A percentile compares a stretch with the other conserved stretches of the same genome.
Conservation (phyloP, 2,113 vertebrate genomes). For the Opisthocomus hoazin region DNA sequence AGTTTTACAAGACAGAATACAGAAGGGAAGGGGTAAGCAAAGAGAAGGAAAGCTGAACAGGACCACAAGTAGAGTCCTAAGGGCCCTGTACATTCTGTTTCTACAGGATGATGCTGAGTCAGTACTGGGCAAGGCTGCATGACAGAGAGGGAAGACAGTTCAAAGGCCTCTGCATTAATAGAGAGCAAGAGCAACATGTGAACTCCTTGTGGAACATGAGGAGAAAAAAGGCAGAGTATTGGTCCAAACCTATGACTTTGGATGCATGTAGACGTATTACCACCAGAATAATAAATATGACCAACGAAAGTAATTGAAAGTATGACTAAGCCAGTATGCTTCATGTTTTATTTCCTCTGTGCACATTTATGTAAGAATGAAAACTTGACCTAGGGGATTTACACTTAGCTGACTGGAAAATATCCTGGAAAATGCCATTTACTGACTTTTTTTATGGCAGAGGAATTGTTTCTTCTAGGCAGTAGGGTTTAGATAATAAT, state of each 20-base stretch:
- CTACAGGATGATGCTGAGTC: not conserved
- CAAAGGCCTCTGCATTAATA: not conserved
- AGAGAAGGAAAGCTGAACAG: not conserved
- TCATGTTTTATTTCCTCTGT: not conserved
- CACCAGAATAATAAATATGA: not conserved
- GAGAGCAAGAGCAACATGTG: not conserved
- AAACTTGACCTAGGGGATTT: not conserved
- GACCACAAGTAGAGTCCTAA: not conserved
- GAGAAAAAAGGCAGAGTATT: not conserved
- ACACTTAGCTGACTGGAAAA: not conserved
- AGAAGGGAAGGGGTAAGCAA: not conserved
- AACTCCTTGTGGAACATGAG: not conserved
- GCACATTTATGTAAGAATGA: not conserved
- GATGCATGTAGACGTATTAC: not conserved
- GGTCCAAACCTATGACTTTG: not conserved
- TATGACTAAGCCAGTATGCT: not conserved
- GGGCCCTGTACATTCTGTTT: not conserved
- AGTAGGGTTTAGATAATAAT: not conserved
- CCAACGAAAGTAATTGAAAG: not conserved
- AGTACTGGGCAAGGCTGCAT: not conserved
- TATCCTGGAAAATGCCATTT: not conserved
- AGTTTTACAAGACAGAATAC: not conserved
- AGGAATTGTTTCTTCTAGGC: not conserved
- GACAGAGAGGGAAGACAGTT: not conserved
- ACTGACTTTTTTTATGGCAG: not conserved